Conservation (phyloP, 2,113 vertebrate species). For the Bagarius yarrelli region DNA sequence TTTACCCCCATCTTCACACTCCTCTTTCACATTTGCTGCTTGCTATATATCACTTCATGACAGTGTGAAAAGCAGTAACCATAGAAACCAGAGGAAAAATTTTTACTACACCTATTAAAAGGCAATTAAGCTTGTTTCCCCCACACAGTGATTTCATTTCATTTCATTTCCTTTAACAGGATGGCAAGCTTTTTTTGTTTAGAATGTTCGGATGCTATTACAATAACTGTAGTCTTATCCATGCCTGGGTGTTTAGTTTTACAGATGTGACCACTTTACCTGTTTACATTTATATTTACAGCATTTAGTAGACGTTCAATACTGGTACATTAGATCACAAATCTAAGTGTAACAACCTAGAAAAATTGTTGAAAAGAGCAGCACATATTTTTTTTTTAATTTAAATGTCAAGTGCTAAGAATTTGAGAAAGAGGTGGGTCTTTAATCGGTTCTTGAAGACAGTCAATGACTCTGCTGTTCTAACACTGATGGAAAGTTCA, state of each 20-base stretch:
- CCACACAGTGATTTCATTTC: slow-evolving; percentile 18
- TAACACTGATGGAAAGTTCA: too few relatives aligned
- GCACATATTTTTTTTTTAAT: too few relatives aligned
- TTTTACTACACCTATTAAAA: slow-evolving; percentile 57
- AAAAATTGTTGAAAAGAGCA: too few relatives aligned
- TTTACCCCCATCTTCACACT: background rate
- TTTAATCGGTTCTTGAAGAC: too few relatives aligned
- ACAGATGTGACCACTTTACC: background rate
- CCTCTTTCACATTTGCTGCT: background rate
- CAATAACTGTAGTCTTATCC: background rate
- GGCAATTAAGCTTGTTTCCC: slow-evolving; percentile 57
- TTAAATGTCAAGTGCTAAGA: too few relatives aligned
- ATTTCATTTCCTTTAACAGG: slow-evolving; percentile 39
- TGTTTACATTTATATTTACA: too few relatives aligned
- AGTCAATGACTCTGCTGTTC: too few relatives aligned
- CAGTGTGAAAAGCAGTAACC: slow-evolving; percentile 15
- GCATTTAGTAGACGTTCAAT: too few relatives aligned
- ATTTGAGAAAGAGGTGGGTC: too few relatives aligned
- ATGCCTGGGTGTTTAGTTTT: background rate
- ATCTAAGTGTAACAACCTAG: too few relatives aligned
- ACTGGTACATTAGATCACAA: too few relatives aligned
- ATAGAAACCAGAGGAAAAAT: slow-evolving; percentile 37
- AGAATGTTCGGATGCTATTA: background rate
- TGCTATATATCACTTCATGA: background rate
- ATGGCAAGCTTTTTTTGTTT: slow-evolving; percentile 31